Evolutionary conservation across 1,140 invertebrate genomes (phyloP).

Genomic region (Nasonia giraulti): DNA sequence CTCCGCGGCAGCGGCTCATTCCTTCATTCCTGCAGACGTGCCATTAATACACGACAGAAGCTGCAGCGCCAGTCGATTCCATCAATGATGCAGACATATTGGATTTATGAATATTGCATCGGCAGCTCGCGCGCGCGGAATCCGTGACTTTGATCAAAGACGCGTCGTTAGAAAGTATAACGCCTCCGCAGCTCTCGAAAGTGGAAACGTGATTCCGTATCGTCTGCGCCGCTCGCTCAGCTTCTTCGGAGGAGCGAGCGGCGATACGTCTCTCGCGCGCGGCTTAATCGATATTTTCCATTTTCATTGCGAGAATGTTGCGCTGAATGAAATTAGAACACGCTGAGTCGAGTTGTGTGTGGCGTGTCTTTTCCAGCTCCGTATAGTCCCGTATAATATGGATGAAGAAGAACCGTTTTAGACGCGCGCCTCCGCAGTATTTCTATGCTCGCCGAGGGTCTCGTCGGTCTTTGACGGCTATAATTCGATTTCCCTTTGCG

Average conservation of each 20-base stretch:
- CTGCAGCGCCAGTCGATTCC: conserved; percentile 46
- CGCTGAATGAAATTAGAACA: conserved; percentile 27
- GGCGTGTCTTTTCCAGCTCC: too few species aligned
- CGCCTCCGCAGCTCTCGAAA: background rate
- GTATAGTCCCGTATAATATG: too few species aligned
- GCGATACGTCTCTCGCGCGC: background rate
- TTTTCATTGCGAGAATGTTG: conserved; percentile 32
- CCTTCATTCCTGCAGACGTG: background rate
- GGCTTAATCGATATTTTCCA: conserved; percentile 58
- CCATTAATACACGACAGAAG: conserved; percentile 28
- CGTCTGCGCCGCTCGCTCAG: too few species aligned
- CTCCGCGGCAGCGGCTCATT: background rate
- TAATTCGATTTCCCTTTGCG: conserved; percentile 11
- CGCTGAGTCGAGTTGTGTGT: too few species aligned
- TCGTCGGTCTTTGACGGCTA: conserved; percentile 2
- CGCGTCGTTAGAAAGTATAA: conserved; percentile 54
- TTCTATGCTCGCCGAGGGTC: too few species aligned
- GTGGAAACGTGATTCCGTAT: conserved; percentile 10
- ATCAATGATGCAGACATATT: conserved; percentile 59
- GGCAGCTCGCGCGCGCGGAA: conserved; percentile 32
- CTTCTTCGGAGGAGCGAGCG: conserved; percentile 16
- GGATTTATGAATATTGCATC: conserved; percentile 65
- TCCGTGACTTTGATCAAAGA: conserved; percentile 51
- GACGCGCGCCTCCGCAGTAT: background rate
- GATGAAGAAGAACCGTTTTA: conserved; percentile 6